Conservation (phyloP, 2,797 vertebrate genomes). For the Oceanodroma leucorhoa region DNA sequence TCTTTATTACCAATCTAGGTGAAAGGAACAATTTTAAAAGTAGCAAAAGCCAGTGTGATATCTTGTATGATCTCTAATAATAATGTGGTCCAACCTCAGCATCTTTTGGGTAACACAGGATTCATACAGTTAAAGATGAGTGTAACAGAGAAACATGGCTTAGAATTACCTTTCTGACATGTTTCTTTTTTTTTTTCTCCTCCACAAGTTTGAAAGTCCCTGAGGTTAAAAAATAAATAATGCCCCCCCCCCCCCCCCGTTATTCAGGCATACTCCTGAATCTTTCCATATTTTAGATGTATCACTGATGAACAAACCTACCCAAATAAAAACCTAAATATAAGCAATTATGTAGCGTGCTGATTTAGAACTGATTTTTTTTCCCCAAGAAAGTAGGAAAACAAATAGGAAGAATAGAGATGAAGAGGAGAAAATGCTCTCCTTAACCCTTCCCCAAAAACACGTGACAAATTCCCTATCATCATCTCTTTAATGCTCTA, state of each 20-base stretch:
- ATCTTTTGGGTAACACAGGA: background rate
- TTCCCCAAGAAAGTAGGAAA: background rate
- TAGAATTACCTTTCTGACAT: background rate
- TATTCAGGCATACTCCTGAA: background rate
- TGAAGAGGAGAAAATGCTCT: background rate
- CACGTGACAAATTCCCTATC: rapidly evolving
- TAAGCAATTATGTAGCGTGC: background rate
- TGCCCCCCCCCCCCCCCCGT: background rate
- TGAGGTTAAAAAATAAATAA: background rate
- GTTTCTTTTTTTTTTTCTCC: background rate
- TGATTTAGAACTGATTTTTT: background rate
- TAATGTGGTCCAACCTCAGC: background rate
- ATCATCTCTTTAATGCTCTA: background rate
- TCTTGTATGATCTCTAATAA: background rate
- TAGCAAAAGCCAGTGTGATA: background rate
- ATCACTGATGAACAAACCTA: background rate
- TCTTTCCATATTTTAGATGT: background rate
- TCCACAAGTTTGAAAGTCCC: background rate
- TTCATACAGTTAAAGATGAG: background rate
- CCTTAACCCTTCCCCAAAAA: background rate
- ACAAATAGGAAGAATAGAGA: background rate
- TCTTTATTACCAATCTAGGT: background rate
- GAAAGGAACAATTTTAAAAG: background rate
- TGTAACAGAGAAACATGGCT: background rate
- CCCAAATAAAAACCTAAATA: background rate